These are phyloP conservation scores for Onychostruthus taczanowskii DNA, from an alignment of 2,113 vertebrate genomes.

Conservation along the genomic window DNA sequence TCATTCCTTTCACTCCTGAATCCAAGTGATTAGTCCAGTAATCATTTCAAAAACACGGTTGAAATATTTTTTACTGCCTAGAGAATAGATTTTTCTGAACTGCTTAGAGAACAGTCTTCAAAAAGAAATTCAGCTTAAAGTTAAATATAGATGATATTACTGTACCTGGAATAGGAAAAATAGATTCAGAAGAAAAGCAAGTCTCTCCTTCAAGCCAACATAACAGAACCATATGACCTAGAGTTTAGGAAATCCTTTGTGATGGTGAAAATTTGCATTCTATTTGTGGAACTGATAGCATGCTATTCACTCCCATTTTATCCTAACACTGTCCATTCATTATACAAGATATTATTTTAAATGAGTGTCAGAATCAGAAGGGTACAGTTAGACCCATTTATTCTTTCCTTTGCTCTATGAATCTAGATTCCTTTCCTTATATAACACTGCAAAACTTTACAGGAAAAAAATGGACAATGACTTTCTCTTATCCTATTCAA, in stretches of 20 bases:
- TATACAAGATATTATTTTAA: not conserved
- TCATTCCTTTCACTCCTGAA: not conserved
- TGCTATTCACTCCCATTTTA: not conserved
- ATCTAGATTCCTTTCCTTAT: not conserved
- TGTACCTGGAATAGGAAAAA: not conserved
- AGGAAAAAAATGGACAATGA: not conserved
- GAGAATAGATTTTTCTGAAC: not conserved
- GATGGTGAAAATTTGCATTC: not conserved
- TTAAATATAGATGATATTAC: not conserved
- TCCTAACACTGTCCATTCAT: not conserved
- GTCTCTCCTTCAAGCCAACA: not conserved
- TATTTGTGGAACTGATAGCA: not conserved
- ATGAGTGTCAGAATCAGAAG: not conserved
- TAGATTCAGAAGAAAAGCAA: not conserved
- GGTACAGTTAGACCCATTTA: not conserved
- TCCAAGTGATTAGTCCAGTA: not conserved
- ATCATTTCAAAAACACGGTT: not conserved
- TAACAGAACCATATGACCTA: not conserved
- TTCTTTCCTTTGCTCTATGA: not conserved
- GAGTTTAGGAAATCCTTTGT: not conserved
- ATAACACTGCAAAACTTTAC: not conserved
- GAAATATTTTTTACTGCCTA: not conserved
- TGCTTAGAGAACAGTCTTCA: not conserved
- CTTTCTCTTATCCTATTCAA: not conserved
- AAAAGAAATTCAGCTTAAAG: not conserved